Conservation (phyloP, 2,113 vertebrate genomes). For the Typhlomys cinereus region DNA sequence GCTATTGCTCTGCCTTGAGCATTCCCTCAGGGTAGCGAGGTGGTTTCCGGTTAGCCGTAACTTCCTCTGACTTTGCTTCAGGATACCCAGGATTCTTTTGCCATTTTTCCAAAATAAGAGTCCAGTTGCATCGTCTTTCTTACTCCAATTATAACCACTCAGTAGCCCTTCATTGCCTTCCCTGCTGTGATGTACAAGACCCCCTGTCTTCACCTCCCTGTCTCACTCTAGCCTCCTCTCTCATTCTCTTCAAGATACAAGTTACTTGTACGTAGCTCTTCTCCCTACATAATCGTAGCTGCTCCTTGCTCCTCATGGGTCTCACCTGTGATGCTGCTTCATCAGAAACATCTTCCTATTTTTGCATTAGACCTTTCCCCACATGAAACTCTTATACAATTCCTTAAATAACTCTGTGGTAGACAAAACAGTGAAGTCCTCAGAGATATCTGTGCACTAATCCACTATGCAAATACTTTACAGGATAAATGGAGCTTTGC, state of each 20-base stretch:
- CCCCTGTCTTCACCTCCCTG: not conserved
- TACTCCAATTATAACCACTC: not conserved
- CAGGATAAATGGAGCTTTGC: not conserved
- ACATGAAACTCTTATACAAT: not conserved
- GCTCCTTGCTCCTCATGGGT: not conserved
- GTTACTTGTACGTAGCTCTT: not conserved
- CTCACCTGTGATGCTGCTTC: not conserved
- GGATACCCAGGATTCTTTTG: not conserved
- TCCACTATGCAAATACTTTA: not conserved
- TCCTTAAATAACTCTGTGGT: not conserved
- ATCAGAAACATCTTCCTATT: not conserved
- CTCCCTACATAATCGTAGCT: not conserved
- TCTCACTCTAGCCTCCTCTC: not conserved
- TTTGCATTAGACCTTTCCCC: not conserved
- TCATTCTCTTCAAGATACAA: not conserved
- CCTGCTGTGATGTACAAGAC: not conserved
- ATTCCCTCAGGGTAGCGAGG: not conserved
- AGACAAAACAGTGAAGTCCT: not conserved
- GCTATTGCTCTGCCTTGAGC: not conserved
- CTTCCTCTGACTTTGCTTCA: not conserved
- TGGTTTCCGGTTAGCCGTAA: not conserved
- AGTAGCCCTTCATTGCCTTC: not conserved
- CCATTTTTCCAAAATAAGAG: not conserved
- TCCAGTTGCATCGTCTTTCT: not conserved
- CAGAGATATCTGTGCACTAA: not conserved